A percentile compares a stretch with the other conserved stretches of the same genome.
Conservation (phyloP, 2,888 invertebrate species). For the Deroplatys truncata region DNA sequence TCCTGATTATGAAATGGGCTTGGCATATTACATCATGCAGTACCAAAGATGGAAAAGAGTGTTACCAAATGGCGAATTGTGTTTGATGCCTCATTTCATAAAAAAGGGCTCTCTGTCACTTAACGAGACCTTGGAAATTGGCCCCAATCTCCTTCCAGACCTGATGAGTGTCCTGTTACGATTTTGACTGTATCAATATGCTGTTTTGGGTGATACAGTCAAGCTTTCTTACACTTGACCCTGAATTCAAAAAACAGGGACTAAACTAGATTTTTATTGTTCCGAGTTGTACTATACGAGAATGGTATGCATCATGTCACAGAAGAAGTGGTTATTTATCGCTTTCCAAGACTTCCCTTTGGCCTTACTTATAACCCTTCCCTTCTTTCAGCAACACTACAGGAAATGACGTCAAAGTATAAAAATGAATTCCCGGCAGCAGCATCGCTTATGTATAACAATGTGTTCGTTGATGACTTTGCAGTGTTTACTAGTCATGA, state of each 20-base stretch:
- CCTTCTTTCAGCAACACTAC: neutral
- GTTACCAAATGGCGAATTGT: neutral
- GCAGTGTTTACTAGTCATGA: neutral
- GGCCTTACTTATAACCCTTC: neutral
- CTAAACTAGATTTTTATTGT: neutral
- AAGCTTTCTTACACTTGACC: neutral
- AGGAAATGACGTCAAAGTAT: neutral
- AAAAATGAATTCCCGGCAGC: neutral
- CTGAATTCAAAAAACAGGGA: neutral
- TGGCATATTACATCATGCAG: neutral
- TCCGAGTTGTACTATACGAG: neutral
- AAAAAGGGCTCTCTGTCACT: neutral
- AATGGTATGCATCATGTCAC: neutral
- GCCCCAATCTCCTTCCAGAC: too few relatives aligned
- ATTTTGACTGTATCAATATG: neutral
- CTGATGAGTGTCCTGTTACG: neutral
- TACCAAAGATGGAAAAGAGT: neutral
- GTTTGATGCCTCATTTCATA: neutral
- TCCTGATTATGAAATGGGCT: neutral
- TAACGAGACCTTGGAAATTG: neutral
- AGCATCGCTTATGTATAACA: neutral
- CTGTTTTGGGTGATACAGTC: neutral
- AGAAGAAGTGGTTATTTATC: neutral
- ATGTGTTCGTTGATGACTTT: neutral
- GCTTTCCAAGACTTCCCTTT: neutral